Evolutionary conservation across 2,888 invertebrate genomes (phyloP), one percentile per base, ranked within the genome.

Genomic region (Oligia fasciuncula): DNA sequence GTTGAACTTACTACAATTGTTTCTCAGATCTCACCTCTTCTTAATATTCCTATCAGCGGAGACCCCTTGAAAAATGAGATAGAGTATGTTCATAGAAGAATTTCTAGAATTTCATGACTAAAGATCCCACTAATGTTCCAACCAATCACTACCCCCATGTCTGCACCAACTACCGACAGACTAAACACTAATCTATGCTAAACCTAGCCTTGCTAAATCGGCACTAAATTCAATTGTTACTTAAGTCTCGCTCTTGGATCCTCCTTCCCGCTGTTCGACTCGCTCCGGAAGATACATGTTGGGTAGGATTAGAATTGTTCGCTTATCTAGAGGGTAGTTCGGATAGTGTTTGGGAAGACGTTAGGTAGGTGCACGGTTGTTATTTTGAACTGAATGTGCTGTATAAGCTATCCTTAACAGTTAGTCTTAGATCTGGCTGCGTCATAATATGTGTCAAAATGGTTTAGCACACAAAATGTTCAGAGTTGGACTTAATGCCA

Each of bases 201-300:
- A 79, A 72, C 67, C 75, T 29, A 76, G 80, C 63, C 67, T 51
- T 35, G 65, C 69, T 73, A 79, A 79, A 80, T 80, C 74, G 79
- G 88, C 73, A 85, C 83, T 88, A 88, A 86, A 88, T 88, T 85
- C 81, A 78, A 77, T 77, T 70, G 78, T 81, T 67, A 85, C 77
- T 76, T 78, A 77, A 68, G 69, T 51, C 51, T 43, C 68, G 67
- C 62, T 11, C 62, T 49, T 54, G 63, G 78, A 29, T 4, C 81
- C 89, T 83, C 88, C 88, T 78, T 76, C 81, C 70, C 80, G 73
- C 19, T 89, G 88, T 88, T 78, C 78, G 51, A 57, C 74, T 81
- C 40, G 62, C 29, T 54, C 63, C n/a, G 57, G 66, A 72, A 80
- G 85, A 84, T 73, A 69, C 80, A 85, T 73, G 74, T 74, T 69